Evolutionary conservation across 2,113 vertebrate genomes (phyloP).

Genomic region (Emberiza fucata): DNA sequence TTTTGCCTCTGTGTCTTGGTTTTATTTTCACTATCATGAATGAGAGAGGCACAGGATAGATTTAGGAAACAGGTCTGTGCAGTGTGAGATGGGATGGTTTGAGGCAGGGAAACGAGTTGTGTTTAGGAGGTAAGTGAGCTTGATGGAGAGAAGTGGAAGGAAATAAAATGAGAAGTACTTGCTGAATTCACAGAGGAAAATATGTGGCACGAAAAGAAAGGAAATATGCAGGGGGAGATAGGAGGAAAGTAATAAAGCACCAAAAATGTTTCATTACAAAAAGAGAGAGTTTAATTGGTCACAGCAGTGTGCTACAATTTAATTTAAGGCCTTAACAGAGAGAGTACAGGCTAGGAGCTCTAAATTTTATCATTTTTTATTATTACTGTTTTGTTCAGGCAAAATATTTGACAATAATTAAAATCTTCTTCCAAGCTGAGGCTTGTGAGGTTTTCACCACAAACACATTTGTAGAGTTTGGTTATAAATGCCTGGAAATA

Average conservation of each 20-base stretch:
- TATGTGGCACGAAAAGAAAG: background rate
- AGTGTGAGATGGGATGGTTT: background rate
- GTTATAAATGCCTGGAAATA: conserved; percentile 51
- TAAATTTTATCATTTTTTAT: background rate
- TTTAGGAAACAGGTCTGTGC: background rate
- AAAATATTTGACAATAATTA: background rate
- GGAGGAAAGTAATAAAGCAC: background rate
- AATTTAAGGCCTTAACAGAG: background rate
- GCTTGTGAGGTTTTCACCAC: background rate
- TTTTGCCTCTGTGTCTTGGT: background rate
- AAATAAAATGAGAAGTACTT: background rate
- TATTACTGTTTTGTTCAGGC: background rate
- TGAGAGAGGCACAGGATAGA: background rate
- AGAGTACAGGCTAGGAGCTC: background rate
- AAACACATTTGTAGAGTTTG: conserved; percentile 30
- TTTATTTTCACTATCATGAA: background rate
- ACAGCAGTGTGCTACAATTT: background rate
- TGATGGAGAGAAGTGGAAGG: background rate
- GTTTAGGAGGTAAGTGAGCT: background rate
- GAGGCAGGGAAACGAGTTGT: background rate
- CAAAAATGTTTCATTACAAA: background rate
- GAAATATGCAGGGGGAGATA: background rate
- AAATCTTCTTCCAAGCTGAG: background rate
- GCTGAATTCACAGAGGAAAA: background rate
- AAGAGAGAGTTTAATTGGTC: background rate